Base-by-base conservation (phyloP, 2,797 vertebrate species). In the Cyprinella venusta region DNA sequence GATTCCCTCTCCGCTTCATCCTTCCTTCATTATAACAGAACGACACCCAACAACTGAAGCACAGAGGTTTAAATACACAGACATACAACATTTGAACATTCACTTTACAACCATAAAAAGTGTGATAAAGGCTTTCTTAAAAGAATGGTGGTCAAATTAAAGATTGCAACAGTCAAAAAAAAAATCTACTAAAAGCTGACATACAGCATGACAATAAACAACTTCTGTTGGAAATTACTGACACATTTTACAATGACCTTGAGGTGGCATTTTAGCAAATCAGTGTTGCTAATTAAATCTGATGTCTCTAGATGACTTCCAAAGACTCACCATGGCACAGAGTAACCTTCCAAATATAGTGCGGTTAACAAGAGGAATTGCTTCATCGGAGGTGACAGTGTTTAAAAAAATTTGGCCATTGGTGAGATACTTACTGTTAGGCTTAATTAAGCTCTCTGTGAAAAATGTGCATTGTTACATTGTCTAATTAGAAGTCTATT, bases 401-500 rank as follows among this genome's bases (percentile, higher is more conserved):
- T 19, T 67, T 76, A 13, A 54, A 45, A 63, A 76, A 81, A 69
- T 38, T 16, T 76, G 36, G 70, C 79, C 36, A 70, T 6, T 80
- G 67, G 45, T 61, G 76, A 78, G 42, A 42, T 64, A 21, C 59
- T 48, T 64, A 45, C 40, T 64, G 76, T 30, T 64, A 30, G 59
- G 40, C n/a, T 77, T 77, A 61, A 61, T 26, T 45, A 36, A 59
- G 33, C 36, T 59, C 72, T 12, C 24, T 54, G 70, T 74, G 48
- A 65, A 79, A 79, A 68, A 33, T 26, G 33, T 68, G 24, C 4
- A 30, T 71, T 36, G 36, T 36, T 36, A 36, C 36, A 36, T 36
- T 36, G 36, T 80, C 36, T 80, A 71, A 80, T 71, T 70, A 42
- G n/a, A 68, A 48, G 56, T 50, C 56, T 81, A 64, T 64, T 50